Percentiles rank a stretch among this genome's conserved stretches.
Evolutionary conservation across 2,797 vertebrate genomes (phyloP).

Genomic region (Dendrocincla tyrannina): DNA sequence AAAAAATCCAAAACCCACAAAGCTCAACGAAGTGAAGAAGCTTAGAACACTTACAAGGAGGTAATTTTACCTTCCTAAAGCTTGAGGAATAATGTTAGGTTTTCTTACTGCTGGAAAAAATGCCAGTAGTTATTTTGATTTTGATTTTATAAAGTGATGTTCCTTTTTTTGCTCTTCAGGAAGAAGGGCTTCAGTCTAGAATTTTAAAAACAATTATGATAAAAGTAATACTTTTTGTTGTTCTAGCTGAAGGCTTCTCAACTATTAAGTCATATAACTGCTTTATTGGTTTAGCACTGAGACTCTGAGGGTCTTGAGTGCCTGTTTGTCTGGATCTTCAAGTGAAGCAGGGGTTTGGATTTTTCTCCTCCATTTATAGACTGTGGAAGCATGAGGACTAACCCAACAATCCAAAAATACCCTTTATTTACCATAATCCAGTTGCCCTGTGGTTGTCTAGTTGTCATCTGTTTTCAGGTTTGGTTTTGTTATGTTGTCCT

Average conservation of each 20-base stretch:
- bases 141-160: background rate
- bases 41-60: background rate
- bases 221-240: background rate
- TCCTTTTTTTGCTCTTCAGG: background rate
- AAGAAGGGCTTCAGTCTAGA: background rate
- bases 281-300: background rate
- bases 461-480: constrained; percentile 13
- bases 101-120: background rate
- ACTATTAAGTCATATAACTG: background rate
- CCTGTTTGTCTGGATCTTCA: constrained; percentile 22
- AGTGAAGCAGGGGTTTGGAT: constrained; percentile 6
- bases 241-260: constrained; percentile 39
- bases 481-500: background rate
- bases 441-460: constrained; percentile 5
- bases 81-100: background rate
- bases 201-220: background rate
- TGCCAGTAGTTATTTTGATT: background rate
- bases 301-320: constrained; percentile 11
- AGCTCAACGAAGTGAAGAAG: background rate
- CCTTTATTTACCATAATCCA: background rate
- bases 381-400: constrained; percentile 41
- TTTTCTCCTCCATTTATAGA: background rate
- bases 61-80: constrained; percentile 33
- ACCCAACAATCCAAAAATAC: background rate
- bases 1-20: background rate